Evolutionary conservation across 2,888 invertebrate genomes (phyloP), one percentile per base, ranked within the genome.

Genomic region (Eilema caniola): DNA sequence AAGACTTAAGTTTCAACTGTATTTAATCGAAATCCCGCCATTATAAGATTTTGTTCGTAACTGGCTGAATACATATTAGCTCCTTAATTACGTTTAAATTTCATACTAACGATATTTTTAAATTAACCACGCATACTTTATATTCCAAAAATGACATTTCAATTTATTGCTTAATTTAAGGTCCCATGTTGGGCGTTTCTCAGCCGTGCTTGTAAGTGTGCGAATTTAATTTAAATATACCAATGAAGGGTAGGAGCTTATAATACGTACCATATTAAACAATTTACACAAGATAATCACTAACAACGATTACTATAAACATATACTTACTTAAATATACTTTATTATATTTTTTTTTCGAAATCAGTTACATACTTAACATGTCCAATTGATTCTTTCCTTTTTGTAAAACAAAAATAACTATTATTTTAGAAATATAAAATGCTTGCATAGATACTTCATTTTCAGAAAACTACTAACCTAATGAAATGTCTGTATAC

Each of bases 11-110:
- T 31, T 65, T 31, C 14, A 56, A 56, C 23, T 53, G 16, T 25
- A 53, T 47, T 31, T n/a, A n/a, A 28, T 65, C 7, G 28, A 23
- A 56, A 65, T 56, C 64, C n/a, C 53, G 47, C 63, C 59, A 59
- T 59, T 28, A 25, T 28, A 59, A 65, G 28, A 14, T 65, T 62
- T 65, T 65, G 64, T 65, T 65, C 64, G 64, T 28, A n/a, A n/a
- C 14, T 28, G 53, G 53, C 53, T 53, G 28, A 53, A 20, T 25
- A n/a, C n/a, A n/a, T n/a, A 53, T 65, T 65, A 31, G 41, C 62
- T 62, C 62, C 24, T 41, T 62, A 62, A 62, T 41, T 25, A 62
- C 16, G 41, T 23, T 41, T 37, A 3, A 12, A 41, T 41, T 24
- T 16, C 37, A 16, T 24, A n/a, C 24, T 23, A 62, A 62, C 16